phyloP scores from a whole-genome alignment of 2,113 vertebrate species.

The Paradisaea rubra region DNA sequence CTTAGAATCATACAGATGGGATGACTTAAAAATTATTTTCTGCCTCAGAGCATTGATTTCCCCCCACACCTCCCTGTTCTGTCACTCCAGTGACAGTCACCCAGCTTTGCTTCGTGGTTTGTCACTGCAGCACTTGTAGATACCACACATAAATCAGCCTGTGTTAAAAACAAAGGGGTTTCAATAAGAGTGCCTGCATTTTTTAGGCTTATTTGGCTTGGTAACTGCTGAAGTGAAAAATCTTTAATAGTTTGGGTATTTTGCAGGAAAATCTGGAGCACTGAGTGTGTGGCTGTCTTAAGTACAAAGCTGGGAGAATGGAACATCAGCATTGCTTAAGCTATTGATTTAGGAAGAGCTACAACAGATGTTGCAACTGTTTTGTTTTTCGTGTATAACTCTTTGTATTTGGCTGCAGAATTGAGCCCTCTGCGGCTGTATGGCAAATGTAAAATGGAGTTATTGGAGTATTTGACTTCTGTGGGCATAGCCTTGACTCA shows the following conservation, averaged over 20 bases:
- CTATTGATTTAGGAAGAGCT: not conserved
- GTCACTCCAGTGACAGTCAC: not conserved
- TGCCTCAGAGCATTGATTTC: not conserved
- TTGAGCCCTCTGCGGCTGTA: not conserved
- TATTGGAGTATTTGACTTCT: not conserved
- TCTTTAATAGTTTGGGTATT: not conserved
- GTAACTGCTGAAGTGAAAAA: not conserved
- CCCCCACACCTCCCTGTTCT: not conserved
- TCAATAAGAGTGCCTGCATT: not conserved
- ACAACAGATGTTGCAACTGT: not conserved
- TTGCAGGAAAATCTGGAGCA: not conserved
- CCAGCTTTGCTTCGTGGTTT: not conserved
- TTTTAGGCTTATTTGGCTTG: not conserved
- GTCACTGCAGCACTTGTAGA: not conserved
- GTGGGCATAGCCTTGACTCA: not conserved
- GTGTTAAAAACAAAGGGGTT: not conserved
- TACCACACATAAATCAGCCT: not conserved
- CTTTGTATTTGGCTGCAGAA: not conserved
- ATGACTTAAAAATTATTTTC: not conserved
- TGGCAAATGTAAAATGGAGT: not conserved
- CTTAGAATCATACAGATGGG: not conserved
- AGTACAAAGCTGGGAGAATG: not conserved
- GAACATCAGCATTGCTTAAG: not conserved
- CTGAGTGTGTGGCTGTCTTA: not conserved
- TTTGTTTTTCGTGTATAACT: not conserved